Percentiles rank a stretch among this genome's conserved stretches.
phyloP scores from a whole-genome alignment of 2,888 invertebrate species.

The Parnassius mnemosyne region DNA sequence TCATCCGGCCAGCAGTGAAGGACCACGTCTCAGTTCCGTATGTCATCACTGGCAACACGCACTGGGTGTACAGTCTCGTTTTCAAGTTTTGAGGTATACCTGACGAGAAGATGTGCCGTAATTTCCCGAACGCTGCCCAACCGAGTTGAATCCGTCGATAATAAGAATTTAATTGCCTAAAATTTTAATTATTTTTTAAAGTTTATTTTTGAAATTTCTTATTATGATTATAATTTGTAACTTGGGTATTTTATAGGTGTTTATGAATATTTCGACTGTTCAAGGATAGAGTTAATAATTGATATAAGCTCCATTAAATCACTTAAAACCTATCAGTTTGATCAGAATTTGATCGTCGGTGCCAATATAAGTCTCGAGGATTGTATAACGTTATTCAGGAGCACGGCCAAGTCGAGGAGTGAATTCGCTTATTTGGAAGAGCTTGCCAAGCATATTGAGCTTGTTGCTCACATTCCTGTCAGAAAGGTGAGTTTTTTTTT shows the following conservation, averaged over 20 bases:
- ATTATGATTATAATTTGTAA: too few relatives aligned
- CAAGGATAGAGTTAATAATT: constrained; percentile 43
- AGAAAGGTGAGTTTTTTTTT: constrained; percentile 71
- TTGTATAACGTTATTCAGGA: constrained; percentile 71
- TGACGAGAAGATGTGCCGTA: too few relatives aligned
- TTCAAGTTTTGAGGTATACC: too few relatives aligned
- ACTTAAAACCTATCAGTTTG: constrained; percentile 51
- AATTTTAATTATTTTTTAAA: too few relatives aligned
- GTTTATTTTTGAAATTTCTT: too few relatives aligned
- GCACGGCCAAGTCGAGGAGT: constrained; percentile 48
- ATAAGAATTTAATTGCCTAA: too few relatives aligned
- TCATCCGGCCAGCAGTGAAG: too few relatives aligned
- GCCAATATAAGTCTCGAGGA: constrained; percentile 80
- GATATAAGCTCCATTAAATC: constrained; percentile 60
- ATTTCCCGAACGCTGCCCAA: too few relatives aligned
- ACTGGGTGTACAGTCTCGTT: too few relatives aligned
- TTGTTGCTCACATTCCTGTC: constrained; percentile 83
- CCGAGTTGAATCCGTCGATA: too few relatives aligned
- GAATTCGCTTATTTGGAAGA: constrained; percentile 76
- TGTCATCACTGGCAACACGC: too few relatives aligned
- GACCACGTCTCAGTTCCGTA: too few relatives aligned
- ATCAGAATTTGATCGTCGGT: constrained; percentile 76
- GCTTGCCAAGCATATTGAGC: constrained; percentile 80
- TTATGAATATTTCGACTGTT: constrained; percentile 53
- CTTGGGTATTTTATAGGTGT: constrained; percentile 47